Evolutionary conservation across 1,140 invertebrate species (phyloP).

Genomic region (Colletes latitarsis): DNA sequence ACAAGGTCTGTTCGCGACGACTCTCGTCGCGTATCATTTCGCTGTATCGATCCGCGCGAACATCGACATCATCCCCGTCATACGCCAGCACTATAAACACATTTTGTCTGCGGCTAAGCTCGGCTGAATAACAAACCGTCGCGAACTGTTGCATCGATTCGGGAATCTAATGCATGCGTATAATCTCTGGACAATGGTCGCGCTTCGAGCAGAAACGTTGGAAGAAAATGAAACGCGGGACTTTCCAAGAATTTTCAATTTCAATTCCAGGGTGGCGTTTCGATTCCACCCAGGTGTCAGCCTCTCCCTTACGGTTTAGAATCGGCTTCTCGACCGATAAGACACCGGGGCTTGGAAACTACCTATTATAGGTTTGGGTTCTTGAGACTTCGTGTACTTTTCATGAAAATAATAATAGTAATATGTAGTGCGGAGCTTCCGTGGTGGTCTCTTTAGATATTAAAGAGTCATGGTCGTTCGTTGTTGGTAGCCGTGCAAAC

Average conservation of each 20-base stretch:
- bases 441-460: slow-evolving; percentile 22
- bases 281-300: too few species aligned
- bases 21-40: slow-evolving; percentile 31
- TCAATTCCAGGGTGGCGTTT: not conserved
- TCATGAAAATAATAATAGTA: too few species aligned
- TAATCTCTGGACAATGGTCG: not conserved
- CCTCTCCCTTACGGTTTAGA: too few species aligned
- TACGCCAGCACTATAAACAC: slow-evolving; percentile 9
- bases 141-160: not conserved
- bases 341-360: too few species aligned
- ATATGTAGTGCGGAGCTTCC: too few species aligned
- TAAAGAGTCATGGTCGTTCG: slow-evolving; percentile 18
- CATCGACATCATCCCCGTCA: slow-evolving; percentile 48
- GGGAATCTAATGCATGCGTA: not conserved
- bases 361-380: too few species aligned
- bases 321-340: too few species aligned
- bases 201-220: not conserved
- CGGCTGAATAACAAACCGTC: not conserved
- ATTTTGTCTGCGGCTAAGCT: not conserved
- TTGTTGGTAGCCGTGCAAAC: slow-evolving; percentile 63
- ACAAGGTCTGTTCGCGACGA: slow-evolving; percentile 29
- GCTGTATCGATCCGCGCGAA: slow-evolving; percentile 55
- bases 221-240: not conserved
- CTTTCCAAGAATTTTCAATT: not conserved
- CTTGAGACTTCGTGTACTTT: too few species aligned